Evolutionary conservation across 2,113 vertebrate genomes (phyloP).

Genomic region (Axis porcinus): DNA sequence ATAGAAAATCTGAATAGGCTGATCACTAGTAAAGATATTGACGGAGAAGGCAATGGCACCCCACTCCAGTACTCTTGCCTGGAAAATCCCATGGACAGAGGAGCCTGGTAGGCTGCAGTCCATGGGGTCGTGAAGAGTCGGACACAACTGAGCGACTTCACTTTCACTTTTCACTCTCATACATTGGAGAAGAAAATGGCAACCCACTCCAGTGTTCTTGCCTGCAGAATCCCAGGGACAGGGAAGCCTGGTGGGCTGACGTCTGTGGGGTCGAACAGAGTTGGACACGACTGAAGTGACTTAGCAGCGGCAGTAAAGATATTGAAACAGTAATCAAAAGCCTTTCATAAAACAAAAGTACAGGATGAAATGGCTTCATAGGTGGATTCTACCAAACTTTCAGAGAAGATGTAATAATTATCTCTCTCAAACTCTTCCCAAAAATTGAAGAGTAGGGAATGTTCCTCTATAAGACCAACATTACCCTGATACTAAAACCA

Average conservation of each 20-base stretch:
- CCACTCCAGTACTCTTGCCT: neutral
- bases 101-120: neutral
- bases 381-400: neutral
- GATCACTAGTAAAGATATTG: neutral
- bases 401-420: neutral
- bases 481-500: neutral
- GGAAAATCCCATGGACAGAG: neutral
- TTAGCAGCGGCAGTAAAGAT: neutral
- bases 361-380: neutral
- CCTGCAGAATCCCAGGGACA: neutral
- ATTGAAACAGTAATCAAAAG: neutral
- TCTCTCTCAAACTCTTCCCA: neutral
- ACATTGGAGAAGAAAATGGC: neutral
- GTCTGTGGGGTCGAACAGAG: neutral
- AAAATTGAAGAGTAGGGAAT: neutral
- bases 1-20: neutral
- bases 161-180: neutral
- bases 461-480: neutral
- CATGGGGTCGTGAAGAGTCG: rapidly evolving
- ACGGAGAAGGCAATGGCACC: neutral
- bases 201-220: neutral
- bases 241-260: neutral
- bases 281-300: rapidly evolving
- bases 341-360: neutral
- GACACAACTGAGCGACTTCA: neutral